Base-by-base conservation (phyloP, 2,888 invertebrate species). In the Rugalucina vietnamica region DNA sequence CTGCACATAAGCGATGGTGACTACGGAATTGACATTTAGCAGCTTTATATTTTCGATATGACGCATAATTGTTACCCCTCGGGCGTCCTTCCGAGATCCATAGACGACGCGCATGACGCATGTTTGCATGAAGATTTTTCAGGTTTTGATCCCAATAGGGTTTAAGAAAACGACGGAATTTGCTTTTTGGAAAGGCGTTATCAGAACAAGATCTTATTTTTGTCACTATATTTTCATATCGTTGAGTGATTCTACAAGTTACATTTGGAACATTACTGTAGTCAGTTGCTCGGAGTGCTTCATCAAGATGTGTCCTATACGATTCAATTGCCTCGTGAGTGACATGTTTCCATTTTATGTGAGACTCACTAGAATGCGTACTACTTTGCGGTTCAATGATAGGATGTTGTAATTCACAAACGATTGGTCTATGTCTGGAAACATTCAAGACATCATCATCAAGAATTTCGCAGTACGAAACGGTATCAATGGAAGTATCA, bases 11-110 rank as follows among this genome's bases (percentile, higher is more conserved):
- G 8, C 75, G 18, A 32, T 74, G 74, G 10, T 29, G 29, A 49
- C 27, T 10, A 2, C 74, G 27, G n/a, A 74, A 74, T 3, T 32
- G n/a, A n/a, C 74, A 43, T 54, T 74, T 74, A 12, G 60, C 60
- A 8, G 12, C n/a, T 29, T 60, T 60, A 60, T 60, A 60, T 29
- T 60, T 60, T 10, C 60, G n/a, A 21, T 60, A 60, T 27, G 24
- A 27, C 8, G 12, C 24, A n/a, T 60, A 60, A n/a, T 60, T 60
- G n/a, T 60, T 60, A 8, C 60, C 60, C 24, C 60, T n/a, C 10
- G 60, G 60, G 8, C 60, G 8, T 10, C 24, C 24, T 60, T 60
- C 60, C 10, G 12, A 10, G 8, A 60, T 60, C 60, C 60, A 60
- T n/a, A 12, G 8, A 12, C 24, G 60, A 10, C 60, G 60, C 8